Conservation (phyloP, 2,797 vertebrate species). For the Dicrostonyx torquatus region DNA sequence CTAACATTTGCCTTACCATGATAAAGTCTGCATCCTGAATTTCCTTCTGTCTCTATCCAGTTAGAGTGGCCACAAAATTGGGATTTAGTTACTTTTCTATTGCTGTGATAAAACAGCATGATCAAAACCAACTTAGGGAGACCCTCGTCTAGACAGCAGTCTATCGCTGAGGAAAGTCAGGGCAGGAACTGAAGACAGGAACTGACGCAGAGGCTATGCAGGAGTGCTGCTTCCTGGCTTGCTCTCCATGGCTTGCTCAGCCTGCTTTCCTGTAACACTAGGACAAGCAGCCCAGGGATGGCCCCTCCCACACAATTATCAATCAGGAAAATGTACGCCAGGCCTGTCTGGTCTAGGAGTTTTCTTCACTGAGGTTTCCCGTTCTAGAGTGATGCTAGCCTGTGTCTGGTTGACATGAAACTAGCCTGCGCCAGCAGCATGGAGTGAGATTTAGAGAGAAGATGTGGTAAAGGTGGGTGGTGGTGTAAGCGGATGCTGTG, state of each 20-base stretch:
- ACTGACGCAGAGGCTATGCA: background rate
- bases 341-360: background rate
- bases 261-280: background rate
- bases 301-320: background rate
- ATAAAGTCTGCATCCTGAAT: background rate
- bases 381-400: background rate
- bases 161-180: background rate
- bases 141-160: background rate
- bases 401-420: too few species aligned
- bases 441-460: too few species aligned
- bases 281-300: background rate
- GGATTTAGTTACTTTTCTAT: background rate
- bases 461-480: too few species aligned
- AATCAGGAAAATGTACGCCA: background rate
- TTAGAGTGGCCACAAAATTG: background rate
- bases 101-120: background rate
- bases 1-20: background rate
- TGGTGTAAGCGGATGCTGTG: too few species aligned
- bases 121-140: background rate
- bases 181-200: background rate
- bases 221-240: background rate
- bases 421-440: too few species aligned
- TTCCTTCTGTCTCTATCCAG: background rate
- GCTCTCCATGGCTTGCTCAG: background rate
- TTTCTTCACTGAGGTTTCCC: background rate